phyloP scores from a whole-genome alignment of 2,797 vertebrate species.

The Coreius guichenoti region DNA sequence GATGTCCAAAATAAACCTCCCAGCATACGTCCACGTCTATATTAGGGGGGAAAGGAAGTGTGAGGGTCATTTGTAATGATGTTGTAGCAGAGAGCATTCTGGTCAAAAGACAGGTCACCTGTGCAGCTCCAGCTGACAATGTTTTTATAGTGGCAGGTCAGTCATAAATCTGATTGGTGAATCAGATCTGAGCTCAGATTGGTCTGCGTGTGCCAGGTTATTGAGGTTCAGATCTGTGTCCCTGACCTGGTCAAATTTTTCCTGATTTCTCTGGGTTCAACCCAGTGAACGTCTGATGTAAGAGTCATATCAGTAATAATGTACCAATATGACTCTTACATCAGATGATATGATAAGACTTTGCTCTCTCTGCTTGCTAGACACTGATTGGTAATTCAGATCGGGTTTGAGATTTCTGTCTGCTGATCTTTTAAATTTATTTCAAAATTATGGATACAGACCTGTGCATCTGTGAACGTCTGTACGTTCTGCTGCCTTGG shows the following conservation, averaged over 20 bases:
- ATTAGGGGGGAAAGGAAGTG: conserved; percentile 3
- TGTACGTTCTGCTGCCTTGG: background rate
- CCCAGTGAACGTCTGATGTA: background rate
- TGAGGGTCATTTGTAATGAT: conserved; percentile 36
- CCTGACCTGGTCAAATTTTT: conserved; percentile 24
- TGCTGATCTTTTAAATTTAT: background rate
- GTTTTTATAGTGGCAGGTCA: background rate
- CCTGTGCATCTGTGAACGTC: background rate
- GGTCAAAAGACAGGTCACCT: conserved; percentile 16
- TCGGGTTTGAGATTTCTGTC: background rate
- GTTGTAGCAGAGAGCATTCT: conserved; percentile 10
- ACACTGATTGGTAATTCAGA: background rate
- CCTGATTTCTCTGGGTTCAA: background rate
- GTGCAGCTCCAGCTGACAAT: background rate
- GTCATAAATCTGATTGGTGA: background rate
- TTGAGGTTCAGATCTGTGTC: conserved; percentile 24
- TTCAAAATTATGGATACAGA: background rate
- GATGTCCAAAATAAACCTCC: conserved; percentile 29
- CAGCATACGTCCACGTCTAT: background rate
- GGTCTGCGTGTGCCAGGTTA: background rate
- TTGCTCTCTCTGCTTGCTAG: background rate
- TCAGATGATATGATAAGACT: background rate
- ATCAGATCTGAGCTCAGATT: background rate
- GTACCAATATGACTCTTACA: background rate
- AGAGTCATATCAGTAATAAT: conserved; percentile 29